phyloP scores from a whole-genome alignment of 2,888 invertebrate genomes.

The Mimumesa dahlbomi region DNA sequence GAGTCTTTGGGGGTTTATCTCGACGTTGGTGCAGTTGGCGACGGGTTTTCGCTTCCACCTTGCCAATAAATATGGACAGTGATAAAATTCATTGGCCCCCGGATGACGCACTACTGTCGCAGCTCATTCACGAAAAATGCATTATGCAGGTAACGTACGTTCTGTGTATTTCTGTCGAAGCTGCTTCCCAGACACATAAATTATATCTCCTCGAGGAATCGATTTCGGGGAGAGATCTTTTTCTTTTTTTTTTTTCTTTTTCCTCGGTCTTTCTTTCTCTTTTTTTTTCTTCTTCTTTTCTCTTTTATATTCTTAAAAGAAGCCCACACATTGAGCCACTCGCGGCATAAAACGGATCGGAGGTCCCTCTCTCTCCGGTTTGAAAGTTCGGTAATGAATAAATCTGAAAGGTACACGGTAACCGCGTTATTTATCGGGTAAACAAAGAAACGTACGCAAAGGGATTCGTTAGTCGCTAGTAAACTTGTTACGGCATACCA shows the following conservation, averaged over 20 bases:
- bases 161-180: not conserved
- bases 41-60: conserved; percentile 26
- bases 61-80: conserved; percentile 63
- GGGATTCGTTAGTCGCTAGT: conserved; percentile 44
- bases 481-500: conserved; percentile 42
- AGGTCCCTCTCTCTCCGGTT: too few species aligned
- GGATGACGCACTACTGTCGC: conserved; percentile 24
- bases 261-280: too few species aligned
- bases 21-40: conserved; percentile 36
- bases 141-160: not conserved
- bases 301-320: too few species aligned
- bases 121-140: not conserved
- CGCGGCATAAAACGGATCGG: too few species aligned
- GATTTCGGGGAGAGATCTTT: too few species aligned
- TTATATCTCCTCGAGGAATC: too few species aligned
- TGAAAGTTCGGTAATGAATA: too few species aligned
- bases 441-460: conserved; percentile 38
- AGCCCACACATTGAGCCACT: too few species aligned
- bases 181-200: too few species aligned
- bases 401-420: too few species aligned
- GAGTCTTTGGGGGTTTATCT: conserved; percentile 51
- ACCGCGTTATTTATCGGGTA: not conserved
- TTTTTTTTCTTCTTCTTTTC: too few species aligned
- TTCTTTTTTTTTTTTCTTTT: too few species aligned
- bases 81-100: conserved; percentile 69